These are phyloP conservation scores for Amphiprion percula DNA, from an alignment of 2,113 vertebrate genomes.

Conservation along the genomic window DNA sequence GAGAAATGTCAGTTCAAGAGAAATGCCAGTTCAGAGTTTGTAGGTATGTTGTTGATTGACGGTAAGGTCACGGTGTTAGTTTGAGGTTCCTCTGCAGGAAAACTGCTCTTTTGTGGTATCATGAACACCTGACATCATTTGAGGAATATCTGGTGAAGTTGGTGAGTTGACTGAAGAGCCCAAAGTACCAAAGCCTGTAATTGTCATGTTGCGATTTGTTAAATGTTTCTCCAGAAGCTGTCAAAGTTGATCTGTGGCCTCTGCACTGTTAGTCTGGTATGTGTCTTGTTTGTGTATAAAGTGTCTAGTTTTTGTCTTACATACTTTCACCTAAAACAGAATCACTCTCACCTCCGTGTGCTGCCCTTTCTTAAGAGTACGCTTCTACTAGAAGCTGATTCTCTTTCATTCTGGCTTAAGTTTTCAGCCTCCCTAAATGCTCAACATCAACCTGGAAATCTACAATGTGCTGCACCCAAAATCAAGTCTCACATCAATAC, in stretches of 20 bases:
- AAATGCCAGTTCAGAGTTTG: conserved; percentile 83
- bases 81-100: conserved; percentile 74
- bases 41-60: conserved; percentile 62
- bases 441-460: conserved; percentile 36
- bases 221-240: conserved; percentile 32
- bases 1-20: conserved; percentile 60
- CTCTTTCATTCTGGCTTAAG: conserved; percentile 7
- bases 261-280: conserved; percentile 50
- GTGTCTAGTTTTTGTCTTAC: conserved; percentile 65
- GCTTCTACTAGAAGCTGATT: conserved; percentile 26
- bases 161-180: conserved; percentile 16
- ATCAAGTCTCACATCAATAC: conserved; percentile 26
- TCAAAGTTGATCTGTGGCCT: conserved; percentile 33
- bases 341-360: conserved; percentile 48
- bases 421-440: conserved; percentile 19
- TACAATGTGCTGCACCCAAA: conserved; percentile 27
- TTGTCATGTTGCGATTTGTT: conserved; percentile 24
- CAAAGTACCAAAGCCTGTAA: conserved; percentile 49
- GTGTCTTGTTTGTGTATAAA: conserved; percentile 73
- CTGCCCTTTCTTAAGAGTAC: conserved; percentile 16
- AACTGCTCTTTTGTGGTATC: conserved; percentile 37
- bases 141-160: conserved; percentile 37
- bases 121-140: conserved; percentile 41
- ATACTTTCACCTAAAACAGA: conserved; percentile 61
- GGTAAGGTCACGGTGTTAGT: conserved; percentile 80